Percentiles rank a stretch among this genome's conserved stretches.
phyloP scores from a whole-genome alignment of 2,888 invertebrate species.

The Scaptomyza parva region DNA sequence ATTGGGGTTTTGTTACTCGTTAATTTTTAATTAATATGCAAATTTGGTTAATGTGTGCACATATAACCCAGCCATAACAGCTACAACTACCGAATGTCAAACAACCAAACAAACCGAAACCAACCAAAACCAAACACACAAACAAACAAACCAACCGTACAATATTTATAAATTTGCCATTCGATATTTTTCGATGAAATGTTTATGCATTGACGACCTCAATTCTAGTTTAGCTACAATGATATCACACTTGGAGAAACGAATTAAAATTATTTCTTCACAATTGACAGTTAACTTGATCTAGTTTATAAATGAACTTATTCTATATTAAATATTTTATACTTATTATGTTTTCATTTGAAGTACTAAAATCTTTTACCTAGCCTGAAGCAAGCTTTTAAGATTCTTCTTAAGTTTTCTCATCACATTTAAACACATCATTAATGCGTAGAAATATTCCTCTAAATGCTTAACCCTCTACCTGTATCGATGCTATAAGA shows the following conservation, averaged over 20 bases:
- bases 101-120: constrained; percentile 9
- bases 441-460: too few species aligned
- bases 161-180: constrained; percentile 47
- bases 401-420: too few species aligned
- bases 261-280: too few species aligned
- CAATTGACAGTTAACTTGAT: too few species aligned
- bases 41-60: constrained; percentile 67
- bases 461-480: background rate
- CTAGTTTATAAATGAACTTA: too few species aligned
- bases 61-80: constrained; percentile 30
- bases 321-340: too few species aligned
- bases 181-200: constrained; percentile 29
- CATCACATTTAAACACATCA: too few species aligned
- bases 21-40: constrained; percentile 80
- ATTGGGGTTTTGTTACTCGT: constrained; percentile 31
- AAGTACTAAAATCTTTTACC: too few species aligned
- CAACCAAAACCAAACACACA: constrained; percentile 4
- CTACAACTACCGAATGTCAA: constrained; percentile 2
- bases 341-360: too few species aligned
- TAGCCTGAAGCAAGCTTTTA: too few species aligned
- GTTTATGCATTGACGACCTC: constrained; percentile 38
- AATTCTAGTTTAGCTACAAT: constrained; percentile 11
- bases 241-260: background rate
- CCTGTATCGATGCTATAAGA: constrained; percentile 24
- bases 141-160: constrained; percentile 10